Conservation (phyloP, 2,888 invertebrate genomes). For the Rapana venosa region DNA sequence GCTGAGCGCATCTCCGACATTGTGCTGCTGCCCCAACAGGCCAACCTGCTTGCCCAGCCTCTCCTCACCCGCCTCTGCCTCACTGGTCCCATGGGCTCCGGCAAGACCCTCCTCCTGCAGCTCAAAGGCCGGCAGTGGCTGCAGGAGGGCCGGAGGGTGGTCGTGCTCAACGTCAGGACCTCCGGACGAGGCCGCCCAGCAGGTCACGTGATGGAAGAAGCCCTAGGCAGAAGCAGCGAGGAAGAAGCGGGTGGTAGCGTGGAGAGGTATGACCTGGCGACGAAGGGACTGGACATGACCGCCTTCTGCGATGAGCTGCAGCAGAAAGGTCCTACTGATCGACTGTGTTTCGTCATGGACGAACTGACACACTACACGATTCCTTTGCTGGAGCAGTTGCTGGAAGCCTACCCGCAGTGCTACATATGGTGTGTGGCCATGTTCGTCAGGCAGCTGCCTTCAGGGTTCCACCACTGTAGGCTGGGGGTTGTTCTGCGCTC, state of each 20-base stretch:
- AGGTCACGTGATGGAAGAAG: slow-evolving; percentile 34
- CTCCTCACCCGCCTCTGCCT: slow-evolving; percentile 29
- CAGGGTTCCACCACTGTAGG: slow-evolving; percentile 23
- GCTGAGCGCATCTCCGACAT: slow-evolving; percentile 32
- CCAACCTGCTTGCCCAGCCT: slow-evolving; percentile 28
- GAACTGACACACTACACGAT: slow-evolving; percentile 31
- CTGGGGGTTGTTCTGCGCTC: slow-evolving; percentile 35
- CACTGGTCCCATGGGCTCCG: slow-evolving; percentile 38
- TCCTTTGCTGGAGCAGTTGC: slow-evolving; percentile 16
- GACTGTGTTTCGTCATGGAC: slow-evolving; percentile 30
- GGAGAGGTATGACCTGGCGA: slow-evolving; percentile 37
- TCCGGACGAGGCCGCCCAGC: slow-evolving; percentile 16
- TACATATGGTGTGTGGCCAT: slow-evolving; percentile 39
- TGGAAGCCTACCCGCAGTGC: not conserved
- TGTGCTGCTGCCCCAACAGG: slow-evolving; percentile 34
- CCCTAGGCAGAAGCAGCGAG: not conserved
- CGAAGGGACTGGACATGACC: not conserved
- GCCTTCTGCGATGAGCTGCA: slow-evolving; percentile 11
- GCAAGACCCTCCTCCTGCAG: slow-evolving; percentile 37
- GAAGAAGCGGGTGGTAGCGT: not conserved
- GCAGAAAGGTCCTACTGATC: not conserved
- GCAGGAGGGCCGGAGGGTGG: slow-evolving; percentile 38
- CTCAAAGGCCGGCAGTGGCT: slow-evolving; percentile 40
- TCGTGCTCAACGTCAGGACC: slow-evolving; percentile 34
- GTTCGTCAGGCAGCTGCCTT: slow-evolving; percentile 26